These are phyloP conservation scores for Aurelia coerulea DNA, from an alignment of 30 jellyfish, hydroid and myxozoan species.

Conservation along the genomic window DNA sequence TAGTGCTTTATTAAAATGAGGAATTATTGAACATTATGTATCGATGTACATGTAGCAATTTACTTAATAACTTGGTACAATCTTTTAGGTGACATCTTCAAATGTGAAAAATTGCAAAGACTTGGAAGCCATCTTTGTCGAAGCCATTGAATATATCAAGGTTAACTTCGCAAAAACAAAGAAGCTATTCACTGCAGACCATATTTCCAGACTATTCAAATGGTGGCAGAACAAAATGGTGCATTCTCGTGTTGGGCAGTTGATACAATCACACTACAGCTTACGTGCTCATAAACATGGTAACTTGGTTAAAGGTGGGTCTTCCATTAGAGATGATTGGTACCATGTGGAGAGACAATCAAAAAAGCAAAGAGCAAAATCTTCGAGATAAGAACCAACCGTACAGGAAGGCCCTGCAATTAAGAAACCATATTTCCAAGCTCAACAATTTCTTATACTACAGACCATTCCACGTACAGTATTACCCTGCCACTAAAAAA, in stretches of 20 bases:
- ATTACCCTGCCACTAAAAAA: too few relatives aligned
- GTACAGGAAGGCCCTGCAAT: not conserved
- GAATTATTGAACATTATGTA: slow-evolving; percentile 8
- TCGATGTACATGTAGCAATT: not conserved
- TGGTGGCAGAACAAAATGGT: slow-evolving; percentile 63
- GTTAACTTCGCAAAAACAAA: slow-evolving; percentile 9
- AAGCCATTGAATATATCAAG: slow-evolving; percentile 34
- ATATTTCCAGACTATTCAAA: slow-evolving; percentile 33
- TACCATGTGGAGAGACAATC: slow-evolving; percentile 55
- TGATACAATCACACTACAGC: slow-evolving; percentile 41
- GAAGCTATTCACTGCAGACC: slow-evolving; percentile 23
- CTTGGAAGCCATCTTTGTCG: slow-evolving; percentile 25
- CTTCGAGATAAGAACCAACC: slow-evolving; percentile 9
- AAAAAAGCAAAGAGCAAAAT: slow-evolving; percentile 34
- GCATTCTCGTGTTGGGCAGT: slow-evolving; percentile 55
- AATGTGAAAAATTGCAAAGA: slow-evolving; percentile 45
- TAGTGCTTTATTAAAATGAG: slow-evolving; percentile 1
- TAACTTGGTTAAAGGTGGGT: slow-evolving; percentile 40
- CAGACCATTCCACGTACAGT: too few relatives aligned
- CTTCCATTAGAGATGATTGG: slow-evolving; percentile 45
- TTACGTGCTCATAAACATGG: slow-evolving; percentile 42
- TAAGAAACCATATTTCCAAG: too few relatives aligned
- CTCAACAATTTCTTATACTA: too few relatives aligned
- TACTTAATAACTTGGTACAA: slow-evolving; percentile 22
- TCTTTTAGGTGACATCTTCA: slow-evolving; percentile 44